Conservation (phyloP, 1,140 invertebrate species). For the Saxidomus purpurata region DNA sequence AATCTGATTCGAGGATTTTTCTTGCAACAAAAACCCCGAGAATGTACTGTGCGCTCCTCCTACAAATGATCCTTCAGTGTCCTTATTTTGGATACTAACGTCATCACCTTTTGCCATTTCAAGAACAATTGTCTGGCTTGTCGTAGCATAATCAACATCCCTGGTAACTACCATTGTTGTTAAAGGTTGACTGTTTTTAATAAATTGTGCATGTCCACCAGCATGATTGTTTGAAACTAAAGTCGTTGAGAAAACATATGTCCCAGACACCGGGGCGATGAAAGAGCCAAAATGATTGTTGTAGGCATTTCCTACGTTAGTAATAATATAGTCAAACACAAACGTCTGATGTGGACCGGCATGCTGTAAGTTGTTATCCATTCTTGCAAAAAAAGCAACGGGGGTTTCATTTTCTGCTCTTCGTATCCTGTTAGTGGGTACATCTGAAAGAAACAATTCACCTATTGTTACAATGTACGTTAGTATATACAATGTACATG, state of each 20-base stretch:
- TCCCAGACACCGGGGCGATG: not conserved
- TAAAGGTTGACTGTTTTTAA: not conserved
- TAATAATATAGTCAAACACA: not conserved
- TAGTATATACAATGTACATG: too few relatives aligned
- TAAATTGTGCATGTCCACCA: not conserved
- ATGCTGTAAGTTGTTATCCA: not conserved
- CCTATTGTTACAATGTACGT: not conserved
- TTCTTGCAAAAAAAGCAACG: not conserved
- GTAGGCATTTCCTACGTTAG: conserved; percentile 21
- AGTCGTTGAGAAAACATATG: not conserved
- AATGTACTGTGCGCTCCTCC: not conserved
- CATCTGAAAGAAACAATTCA: not conserved
- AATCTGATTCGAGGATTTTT: not conserved
- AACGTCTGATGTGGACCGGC: not conserved
- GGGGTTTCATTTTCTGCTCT: not conserved
- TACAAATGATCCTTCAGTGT: not conserved
- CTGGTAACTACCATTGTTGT: not conserved
- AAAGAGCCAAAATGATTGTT: not conserved
- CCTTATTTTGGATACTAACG: not conserved
- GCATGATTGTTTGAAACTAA: not conserved
- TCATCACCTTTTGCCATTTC: not conserved
- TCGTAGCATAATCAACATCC: too few relatives aligned
- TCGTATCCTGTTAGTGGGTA: not conserved
- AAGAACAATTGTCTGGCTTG: not conserved
- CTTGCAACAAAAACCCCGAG: not conserved